Evolutionary conservation across 2,797 vertebrate genomes (phyloP).

Genomic region (Coendou prehensilis): DNA sequence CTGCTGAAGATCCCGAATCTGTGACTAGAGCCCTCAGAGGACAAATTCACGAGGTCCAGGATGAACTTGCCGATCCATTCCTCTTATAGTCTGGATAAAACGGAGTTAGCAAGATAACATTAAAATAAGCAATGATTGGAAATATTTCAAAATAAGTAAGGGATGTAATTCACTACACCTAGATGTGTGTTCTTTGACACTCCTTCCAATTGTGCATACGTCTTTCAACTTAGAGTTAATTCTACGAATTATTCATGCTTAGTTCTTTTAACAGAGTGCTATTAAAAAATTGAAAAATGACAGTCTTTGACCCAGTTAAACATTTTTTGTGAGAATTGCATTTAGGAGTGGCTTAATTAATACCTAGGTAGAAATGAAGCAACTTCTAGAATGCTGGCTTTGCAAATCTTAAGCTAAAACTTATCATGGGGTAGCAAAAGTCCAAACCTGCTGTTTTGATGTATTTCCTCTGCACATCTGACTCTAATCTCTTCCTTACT

Average conservation of each 20-base stretch:
- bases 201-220: neutral
- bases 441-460: neutral
- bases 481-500: neutral
- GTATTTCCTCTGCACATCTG: neutral
- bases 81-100: neutral
- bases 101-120: neutral
- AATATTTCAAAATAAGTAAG: neutral
- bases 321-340: conserved; percentile 10
- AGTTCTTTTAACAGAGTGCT: neutral
- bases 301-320: conserved; percentile 58
- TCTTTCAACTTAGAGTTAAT: neutral
- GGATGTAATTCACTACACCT: neutral
- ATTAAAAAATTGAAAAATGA: conserved; percentile 26
- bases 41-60: neutral
- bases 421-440: conserved; percentile 7
- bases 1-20: neutral
- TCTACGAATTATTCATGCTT: conserved; percentile 39
- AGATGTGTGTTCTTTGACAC: neutral
- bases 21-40: neutral
- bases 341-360: conserved; percentile 60
- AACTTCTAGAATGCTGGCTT: conserved; percentile 51
- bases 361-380: conserved; percentile 15
- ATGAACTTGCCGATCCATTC: neutral
- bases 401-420: conserved; percentile 54
- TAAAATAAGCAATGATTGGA: neutral